A percentile compares a stretch with the other conserved stretches of the same genome.
Conservation (phyloP, 92 coral and sea anemone species). For the Epizoanthus illoricatus region DNA sequence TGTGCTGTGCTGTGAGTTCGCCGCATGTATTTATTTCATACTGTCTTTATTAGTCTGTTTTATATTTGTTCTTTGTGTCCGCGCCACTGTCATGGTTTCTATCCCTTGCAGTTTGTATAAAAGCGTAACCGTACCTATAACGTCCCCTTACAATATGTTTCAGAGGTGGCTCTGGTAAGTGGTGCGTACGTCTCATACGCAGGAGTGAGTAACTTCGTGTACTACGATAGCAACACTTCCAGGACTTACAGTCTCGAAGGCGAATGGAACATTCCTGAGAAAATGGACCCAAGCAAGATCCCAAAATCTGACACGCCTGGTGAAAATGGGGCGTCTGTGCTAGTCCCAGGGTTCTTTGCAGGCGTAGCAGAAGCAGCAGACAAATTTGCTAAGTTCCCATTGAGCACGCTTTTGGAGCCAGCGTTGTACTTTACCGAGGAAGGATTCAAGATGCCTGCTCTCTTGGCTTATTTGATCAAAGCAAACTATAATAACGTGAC, state of each 20-base stretch:
- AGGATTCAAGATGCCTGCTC: conserved; percentile 76
- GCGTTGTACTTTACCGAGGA: conserved; percentile 86
- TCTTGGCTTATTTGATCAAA: conserved; percentile 60
- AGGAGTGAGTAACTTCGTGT: conserved; percentile 84
- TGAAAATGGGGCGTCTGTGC: conserved; percentile 80
- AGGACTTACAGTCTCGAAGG: conserved; percentile 82
- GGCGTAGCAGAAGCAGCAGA: conserved; percentile 77
- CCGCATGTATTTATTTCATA: background rate
- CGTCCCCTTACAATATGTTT: background rate
- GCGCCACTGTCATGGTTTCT: background rate
- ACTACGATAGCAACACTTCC: conserved; percentile 73
- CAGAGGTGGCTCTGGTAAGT: conserved; percentile 82
- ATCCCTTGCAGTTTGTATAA: background rate
- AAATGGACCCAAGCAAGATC: conserved; percentile 62
- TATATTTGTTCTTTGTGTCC: too few relatives aligned
- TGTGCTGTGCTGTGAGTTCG: background rate
- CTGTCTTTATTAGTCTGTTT: background rate
- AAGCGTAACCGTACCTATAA: too few relatives aligned
- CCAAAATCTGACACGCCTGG: conserved; percentile 64
- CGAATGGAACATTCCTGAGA: conserved; percentile 78
- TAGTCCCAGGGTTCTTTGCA: conserved; percentile 93
- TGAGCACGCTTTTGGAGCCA: conserved; percentile 83
- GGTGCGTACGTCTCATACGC: conserved; percentile 91
- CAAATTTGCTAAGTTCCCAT: conserved; percentile 74
- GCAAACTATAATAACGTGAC: conserved; percentile 63